Evolutionary conservation across 2,797 vertebrate genomes (phyloP).

Genomic region (Eulemur rubriventer): DNA sequence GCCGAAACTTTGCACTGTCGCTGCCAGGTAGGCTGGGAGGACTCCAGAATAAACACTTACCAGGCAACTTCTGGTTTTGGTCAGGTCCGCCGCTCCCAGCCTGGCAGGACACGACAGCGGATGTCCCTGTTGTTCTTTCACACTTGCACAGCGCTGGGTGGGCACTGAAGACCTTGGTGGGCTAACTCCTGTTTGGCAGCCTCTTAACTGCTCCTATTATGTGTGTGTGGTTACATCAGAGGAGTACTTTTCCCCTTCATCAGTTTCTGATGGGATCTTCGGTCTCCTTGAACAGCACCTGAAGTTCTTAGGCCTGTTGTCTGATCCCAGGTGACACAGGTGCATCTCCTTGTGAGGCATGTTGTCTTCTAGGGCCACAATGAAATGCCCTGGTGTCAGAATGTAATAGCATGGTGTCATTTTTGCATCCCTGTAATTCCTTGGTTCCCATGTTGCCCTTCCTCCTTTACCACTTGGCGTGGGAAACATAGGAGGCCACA

Average conservation of each 20-base stretch:
- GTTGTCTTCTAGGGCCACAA: background rate
- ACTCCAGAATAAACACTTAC: background rate
- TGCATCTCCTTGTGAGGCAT: background rate
- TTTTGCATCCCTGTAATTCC: background rate
- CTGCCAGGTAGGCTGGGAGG: background rate
- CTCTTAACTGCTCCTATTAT: background rate
- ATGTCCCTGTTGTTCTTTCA: rapidly evolving
- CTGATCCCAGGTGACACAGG: background rate
- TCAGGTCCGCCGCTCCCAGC: background rate
- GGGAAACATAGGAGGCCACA: background rate
- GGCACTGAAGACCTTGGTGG: background rate
- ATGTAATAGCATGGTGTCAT: background rate
- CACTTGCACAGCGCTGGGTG: background rate
- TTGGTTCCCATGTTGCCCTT: background rate
- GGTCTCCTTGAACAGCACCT: background rate
- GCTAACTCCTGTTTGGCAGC: background rate
- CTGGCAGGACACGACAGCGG: background rate
- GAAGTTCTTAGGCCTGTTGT: background rate
- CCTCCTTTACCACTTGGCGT: background rate
- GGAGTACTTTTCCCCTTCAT: background rate
- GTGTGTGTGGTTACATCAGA: background rate
- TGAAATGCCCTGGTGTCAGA: rapidly evolving
- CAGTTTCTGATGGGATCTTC: background rate
- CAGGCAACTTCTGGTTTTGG: background rate
- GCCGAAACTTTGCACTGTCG: background rate